Evolutionary conservation across 30 jellyfish, hydroid and myxozoan genomes (phyloP).

Genomic region (Morbakka virulenta): DNA sequence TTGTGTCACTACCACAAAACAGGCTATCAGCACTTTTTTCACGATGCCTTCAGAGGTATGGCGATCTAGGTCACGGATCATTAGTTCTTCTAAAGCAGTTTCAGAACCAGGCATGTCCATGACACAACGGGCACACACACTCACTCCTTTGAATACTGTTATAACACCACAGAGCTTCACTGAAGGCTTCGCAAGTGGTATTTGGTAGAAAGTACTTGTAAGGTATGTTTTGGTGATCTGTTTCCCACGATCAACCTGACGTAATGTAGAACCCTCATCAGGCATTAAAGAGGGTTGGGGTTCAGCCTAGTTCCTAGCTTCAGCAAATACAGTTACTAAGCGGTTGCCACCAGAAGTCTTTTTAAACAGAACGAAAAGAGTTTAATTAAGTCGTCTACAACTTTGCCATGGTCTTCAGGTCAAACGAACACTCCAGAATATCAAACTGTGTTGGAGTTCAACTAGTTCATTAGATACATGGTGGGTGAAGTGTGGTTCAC

Average conservation of each 20-base stretch:
- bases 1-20: conserved; percentile 37
- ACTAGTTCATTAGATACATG: conserved; percentile 18
- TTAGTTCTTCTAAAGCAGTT: conserved; percentile 62
- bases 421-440: conserved; percentile 32
- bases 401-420: conserved; percentile 48
- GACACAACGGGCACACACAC: conserved; percentile 47
- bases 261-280: conserved; percentile 55
- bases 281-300: conserved; percentile 77
- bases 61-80: conserved; percentile 42
- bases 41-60: conserved; percentile 23
- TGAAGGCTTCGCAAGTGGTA: conserved; percentile 50
- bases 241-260: conserved; percentile 46
- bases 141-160: conserved; percentile 61
- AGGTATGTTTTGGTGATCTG: conserved; percentile 38
- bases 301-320: conserved; percentile 39
- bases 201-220: conserved; percentile 51
- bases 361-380: conserved; percentile 57
- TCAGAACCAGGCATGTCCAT: conserved; percentile 80
- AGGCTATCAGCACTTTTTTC: conserved; percentile 56
- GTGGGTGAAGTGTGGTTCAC: conserved; percentile 60
- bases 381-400: conserved; percentile 48
- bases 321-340: conserved; percentile 57
- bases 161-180: conserved; percentile 65
- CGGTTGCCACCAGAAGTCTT: conserved; percentile 63
- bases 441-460: conserved; percentile 32